phyloP scores from a whole-genome alignment of 2,888 invertebrate species.

The Plagodis dolabraria region DNA sequence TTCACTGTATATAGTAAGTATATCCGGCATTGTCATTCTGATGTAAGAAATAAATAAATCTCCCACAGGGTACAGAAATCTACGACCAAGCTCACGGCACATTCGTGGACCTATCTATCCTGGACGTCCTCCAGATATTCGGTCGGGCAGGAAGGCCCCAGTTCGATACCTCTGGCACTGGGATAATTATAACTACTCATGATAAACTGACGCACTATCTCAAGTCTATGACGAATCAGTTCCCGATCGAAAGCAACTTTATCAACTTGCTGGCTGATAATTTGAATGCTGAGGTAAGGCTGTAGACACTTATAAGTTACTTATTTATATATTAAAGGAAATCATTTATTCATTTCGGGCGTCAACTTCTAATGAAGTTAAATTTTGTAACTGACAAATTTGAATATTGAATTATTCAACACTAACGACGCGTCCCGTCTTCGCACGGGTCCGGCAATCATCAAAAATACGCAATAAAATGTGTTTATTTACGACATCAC shows the following conservation, averaged over 20 bases:
- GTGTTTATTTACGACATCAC: no score
- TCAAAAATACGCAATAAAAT: no score
- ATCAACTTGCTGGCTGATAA: constrained; percentile 96
- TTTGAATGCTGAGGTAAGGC: constrained; percentile 96
- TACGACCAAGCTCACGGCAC: constrained; percentile 98
- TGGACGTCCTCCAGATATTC: constrained; percentile 99
- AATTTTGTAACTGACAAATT: no score
- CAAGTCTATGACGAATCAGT: constrained; percentile 96
- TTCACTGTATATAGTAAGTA: no score
- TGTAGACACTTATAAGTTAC: neutral
- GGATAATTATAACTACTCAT: constrained; percentile 97
- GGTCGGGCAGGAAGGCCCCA: constrained; percentile 99
- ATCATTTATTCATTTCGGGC: no score
- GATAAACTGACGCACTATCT: constrained; percentile 97
- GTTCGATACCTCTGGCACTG: constrained; percentile 97
- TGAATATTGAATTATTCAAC: no score
- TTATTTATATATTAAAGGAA: no score
- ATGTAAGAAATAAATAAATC: neutral
- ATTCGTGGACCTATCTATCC: constrained; percentile 97
- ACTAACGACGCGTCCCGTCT: no score
- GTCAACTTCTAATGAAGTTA: no score
- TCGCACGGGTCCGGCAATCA: no score
- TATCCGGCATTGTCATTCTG: no score
- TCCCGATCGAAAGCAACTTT: constrained; percentile 99
- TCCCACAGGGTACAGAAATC: constrained; percentile 94